These are phyloP conservation scores for Anarhynchus alexandrinus DNA, from an alignment of 2,113 vertebrate species.

Conservation along the genomic window DNA sequence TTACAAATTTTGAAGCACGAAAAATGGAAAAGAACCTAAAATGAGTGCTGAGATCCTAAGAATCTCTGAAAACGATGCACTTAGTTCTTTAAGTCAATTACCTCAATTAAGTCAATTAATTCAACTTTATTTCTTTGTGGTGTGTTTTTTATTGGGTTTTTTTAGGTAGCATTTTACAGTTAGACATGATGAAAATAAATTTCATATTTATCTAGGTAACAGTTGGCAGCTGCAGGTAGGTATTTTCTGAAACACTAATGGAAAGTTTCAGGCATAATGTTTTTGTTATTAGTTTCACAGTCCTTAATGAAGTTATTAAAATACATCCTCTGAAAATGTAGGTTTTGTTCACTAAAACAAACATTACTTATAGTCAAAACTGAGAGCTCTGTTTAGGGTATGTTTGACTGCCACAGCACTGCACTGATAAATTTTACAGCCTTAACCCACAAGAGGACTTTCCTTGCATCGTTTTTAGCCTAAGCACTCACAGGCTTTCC, in stretches of 20 bases:
- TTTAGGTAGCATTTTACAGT: not conserved
- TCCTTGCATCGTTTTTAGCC: not conserved
- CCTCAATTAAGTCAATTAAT: not conserved
- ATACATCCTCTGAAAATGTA: not conserved
- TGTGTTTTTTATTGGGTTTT: not conserved
- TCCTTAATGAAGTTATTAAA: not conserved
- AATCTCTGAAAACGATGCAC: not conserved
- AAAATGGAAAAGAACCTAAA: not conserved
- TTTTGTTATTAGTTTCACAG: not conserved
- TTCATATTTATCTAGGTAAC: not conserved
- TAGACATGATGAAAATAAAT: not conserved
- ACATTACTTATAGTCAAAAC: not conserved
- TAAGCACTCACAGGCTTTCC: not conserved
- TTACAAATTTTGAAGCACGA: not conserved
- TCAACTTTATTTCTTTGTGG: not conserved
- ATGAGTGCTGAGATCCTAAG: not conserved
- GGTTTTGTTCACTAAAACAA: not conserved
- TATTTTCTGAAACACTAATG: not conserved
- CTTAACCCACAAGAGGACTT: not conserved
- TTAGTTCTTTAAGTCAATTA: not conserved
- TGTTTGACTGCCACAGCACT: not conserved
- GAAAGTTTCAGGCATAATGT: not conserved
- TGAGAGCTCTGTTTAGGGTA: not conserved
- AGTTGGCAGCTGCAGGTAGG: not conserved
- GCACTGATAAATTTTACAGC: not conserved